phyloP scores from a whole-genome alignment of 2,888 invertebrate genomes.

The Pharmacophagus antenor region DNA sequence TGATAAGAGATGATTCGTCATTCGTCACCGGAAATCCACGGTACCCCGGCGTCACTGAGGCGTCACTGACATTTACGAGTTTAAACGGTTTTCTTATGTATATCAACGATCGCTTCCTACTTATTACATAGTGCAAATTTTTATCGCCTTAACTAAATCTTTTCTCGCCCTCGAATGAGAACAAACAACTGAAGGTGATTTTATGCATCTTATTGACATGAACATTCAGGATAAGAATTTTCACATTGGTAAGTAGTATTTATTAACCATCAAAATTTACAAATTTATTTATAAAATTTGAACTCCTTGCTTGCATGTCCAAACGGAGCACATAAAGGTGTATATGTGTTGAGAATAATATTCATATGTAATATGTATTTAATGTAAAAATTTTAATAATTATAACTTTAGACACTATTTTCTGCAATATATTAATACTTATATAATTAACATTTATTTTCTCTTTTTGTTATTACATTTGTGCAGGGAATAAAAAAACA shows the following conservation, averaged over 20 bases:
- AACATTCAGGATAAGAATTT: too few relatives aligned
- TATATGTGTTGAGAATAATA: not conserved
- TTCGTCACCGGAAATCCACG: constrained; percentile 15
- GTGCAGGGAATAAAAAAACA: too few relatives aligned
- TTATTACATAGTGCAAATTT: not conserved
- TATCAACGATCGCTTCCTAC: constrained; percentile 9
- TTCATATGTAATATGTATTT: not conserved
- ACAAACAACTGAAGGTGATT: too few relatives aligned
- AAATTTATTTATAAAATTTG: not conserved
- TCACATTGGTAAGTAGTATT: too few relatives aligned
- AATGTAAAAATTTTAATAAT: not conserved
- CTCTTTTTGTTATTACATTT: too few relatives aligned
- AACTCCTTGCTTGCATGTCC: not conserved
- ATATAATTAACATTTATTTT: not conserved
- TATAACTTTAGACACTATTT: too few relatives aligned
- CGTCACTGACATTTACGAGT: constrained; percentile 9
- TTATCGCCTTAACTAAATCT: constrained; percentile 3
- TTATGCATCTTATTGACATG: too few relatives aligned
- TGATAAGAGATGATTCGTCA: not conserved
- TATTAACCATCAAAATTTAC: too few relatives aligned
- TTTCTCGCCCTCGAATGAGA: not conserved
- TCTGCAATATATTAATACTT: too few relatives aligned
- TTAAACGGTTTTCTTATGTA: constrained; percentile 11
- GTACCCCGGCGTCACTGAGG: constrained; percentile 7
- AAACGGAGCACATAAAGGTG: not conserved